Evolutionary conservation across 1,140 invertebrate genomes (phyloP).

Genomic region (Papilio glaucus): DNA sequence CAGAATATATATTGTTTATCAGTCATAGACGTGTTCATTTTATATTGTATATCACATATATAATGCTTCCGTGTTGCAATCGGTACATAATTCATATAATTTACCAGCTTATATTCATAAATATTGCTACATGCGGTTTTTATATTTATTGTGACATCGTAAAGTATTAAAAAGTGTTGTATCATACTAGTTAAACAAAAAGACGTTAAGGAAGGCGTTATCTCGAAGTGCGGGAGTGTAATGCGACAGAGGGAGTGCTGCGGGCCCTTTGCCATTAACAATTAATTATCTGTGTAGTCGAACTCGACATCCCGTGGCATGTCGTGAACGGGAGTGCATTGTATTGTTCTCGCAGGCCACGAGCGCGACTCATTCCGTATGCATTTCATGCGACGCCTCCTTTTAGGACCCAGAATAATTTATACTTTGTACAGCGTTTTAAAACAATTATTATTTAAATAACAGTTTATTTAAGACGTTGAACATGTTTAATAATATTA

Average conservation of each 20-base stretch:
- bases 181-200: too few species aligned
- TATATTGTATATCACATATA: neutral
- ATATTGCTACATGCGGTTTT: too few species aligned
- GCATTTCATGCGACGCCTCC: conserved; percentile 34
- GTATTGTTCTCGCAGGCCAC: conserved; percentile 71
- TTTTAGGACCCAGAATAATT: conserved; percentile 16
- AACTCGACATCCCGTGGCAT: conserved; percentile 66
- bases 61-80: neutral
- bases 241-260: conserved; percentile 13
- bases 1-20: neutral
- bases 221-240: neutral
- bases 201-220: neutral
- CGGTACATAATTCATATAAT: neutral
- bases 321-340: conserved; percentile 64
- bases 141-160: neutral
- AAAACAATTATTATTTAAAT: neutral
- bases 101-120: too few species aligned
- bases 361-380: conserved; percentile 50
- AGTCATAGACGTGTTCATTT: neutral
- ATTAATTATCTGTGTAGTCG: conserved; percentile 61
- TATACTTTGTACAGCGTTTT: neutral
- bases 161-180: neutral
- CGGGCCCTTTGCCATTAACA: conserved; percentile 49
- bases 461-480: neutral
- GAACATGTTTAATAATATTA: neutral